These are phyloP conservation scores for Lasius fuliginosus DNA, from an alignment of 2,888 invertebrate species.

Conservation along the genomic window DNA sequence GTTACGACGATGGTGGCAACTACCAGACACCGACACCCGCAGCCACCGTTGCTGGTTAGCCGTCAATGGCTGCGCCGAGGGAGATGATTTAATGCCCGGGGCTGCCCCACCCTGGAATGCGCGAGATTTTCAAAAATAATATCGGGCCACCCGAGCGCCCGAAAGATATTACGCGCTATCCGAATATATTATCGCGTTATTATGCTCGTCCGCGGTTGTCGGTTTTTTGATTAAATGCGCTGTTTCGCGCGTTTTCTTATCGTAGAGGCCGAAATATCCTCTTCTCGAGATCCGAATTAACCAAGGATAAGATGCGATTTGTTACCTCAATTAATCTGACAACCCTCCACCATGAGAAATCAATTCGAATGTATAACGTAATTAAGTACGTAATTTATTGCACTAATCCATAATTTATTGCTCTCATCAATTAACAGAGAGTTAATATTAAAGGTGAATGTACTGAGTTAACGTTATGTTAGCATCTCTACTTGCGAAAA, in stretches of 20 bases:
- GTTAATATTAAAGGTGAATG: background rate
- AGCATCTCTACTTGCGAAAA: background rate
- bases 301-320: background rate
- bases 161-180: constrained; percentile 65
- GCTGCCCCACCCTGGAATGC: constrained; percentile 86
- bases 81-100: constrained; percentile 75
- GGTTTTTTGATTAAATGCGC: constrained; percentile 22
- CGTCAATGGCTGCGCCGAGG: constrained; percentile 55
- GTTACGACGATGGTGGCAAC: constrained; percentile 83
- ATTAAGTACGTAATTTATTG: background rate
- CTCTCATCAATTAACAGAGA: background rate
- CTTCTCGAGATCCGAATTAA: background rate
- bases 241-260: background rate
- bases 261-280: background rate
- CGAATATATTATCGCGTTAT: constrained; percentile 37
- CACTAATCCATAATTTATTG: background rate
- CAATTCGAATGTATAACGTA: background rate
- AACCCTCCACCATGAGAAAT: background rate
- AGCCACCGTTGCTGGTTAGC: constrained; percentile 34
- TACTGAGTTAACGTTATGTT: background rate
- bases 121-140: constrained; percentile 83
- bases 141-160: constrained; percentile 75
- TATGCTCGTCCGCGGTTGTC: constrained; percentile 5
- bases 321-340: background rate
- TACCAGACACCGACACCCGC: constrained; percentile 80